phyloP scores from a whole-genome alignment of 2,888 invertebrate species.

The Hermaeophaga mercurialis region DNA sequence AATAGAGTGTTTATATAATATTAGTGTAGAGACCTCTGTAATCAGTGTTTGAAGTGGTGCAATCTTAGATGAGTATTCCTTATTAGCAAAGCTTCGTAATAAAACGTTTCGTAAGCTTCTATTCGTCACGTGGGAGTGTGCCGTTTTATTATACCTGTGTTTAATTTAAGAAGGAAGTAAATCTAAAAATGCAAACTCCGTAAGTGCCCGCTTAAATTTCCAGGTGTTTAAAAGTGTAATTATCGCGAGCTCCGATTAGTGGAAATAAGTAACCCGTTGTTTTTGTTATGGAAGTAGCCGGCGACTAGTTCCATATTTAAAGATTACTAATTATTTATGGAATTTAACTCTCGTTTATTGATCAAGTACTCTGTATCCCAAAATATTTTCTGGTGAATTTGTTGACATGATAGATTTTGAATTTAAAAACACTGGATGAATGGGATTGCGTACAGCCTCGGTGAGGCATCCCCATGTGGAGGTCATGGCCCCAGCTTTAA shows the following conservation, averaged over 20 bases:
- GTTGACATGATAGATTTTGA: slow-evolving; percentile 46
- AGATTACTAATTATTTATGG: slow-evolving; percentile 33
- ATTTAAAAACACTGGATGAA: slow-evolving; percentile 57
- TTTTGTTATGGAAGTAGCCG: slow-evolving; percentile 50
- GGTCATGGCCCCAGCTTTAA: slow-evolving; percentile 95
- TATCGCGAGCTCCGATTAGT: slow-evolving; percentile 13
- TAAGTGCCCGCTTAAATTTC: slow-evolving; percentile 21
- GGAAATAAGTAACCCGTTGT: slow-evolving; percentile 27
- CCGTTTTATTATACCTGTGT: slow-evolving; percentile 38
- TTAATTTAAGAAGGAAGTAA: slow-evolving; percentile 29
- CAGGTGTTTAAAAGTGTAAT: slow-evolving; percentile 17
- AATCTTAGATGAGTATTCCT: slow-evolving; percentile 54
- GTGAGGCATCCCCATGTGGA: slow-evolving; percentile 67
- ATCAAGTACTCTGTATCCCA: slow-evolving; percentile 39
- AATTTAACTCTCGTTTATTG: slow-evolving; percentile 37
- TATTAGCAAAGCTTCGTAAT: slow-evolving; percentile 42
- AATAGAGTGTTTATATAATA: slow-evolving; percentile 27
- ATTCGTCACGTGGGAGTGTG: slow-evolving; percentile 52
- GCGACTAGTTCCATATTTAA: slow-evolving; percentile 43
- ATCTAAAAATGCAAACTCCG: slow-evolving; percentile 18
- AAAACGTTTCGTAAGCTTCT: slow-evolving; percentile 53
- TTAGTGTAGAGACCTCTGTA: slow-evolving; percentile 39
- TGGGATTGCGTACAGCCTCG: slow-evolving; percentile 61
- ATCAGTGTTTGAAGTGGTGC: slow-evolving; percentile 54
- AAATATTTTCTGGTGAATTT: slow-evolving; percentile 37